Conservation (phyloP, 2,113 vertebrate genomes). For the Ondatra zibethicus region DNA sequence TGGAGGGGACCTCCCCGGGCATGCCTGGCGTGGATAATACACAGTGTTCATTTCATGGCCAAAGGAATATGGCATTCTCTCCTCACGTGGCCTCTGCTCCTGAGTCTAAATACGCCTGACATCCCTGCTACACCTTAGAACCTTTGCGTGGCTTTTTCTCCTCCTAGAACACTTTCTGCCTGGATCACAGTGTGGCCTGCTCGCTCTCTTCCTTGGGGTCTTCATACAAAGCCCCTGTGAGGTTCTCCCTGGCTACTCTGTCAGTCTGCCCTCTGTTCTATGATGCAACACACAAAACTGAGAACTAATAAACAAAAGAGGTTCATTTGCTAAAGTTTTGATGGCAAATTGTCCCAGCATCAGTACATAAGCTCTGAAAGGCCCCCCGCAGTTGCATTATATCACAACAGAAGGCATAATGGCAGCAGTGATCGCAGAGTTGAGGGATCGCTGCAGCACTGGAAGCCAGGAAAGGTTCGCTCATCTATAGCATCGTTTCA, state of each 20-base stretch:
- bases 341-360: not conserved
- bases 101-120: not conserved
- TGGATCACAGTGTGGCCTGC: not conserved
- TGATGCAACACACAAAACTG: not conserved
- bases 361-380: not conserved
- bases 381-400: not conserved
- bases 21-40: accelerated
- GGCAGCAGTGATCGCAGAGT: not conserved
- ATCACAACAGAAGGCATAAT: not conserved
- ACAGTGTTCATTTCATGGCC: not conserved
- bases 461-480: not conserved
- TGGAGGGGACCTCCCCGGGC: not conserved
- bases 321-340: not conserved
- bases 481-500: not conserved
- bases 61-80: not conserved
- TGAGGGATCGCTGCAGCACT: not conserved
- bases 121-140: not conserved
- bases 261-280: not conserved
- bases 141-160: not conserved
- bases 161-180: not conserved
- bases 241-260: not conserved
- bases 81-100: not conserved
- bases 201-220: not conserved
- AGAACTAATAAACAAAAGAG: not conserved
- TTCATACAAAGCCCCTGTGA: not conserved